phyloP scores from a whole-genome alignment of 2,888 invertebrate species.

The Macrostomum cliftonense region DNA sequence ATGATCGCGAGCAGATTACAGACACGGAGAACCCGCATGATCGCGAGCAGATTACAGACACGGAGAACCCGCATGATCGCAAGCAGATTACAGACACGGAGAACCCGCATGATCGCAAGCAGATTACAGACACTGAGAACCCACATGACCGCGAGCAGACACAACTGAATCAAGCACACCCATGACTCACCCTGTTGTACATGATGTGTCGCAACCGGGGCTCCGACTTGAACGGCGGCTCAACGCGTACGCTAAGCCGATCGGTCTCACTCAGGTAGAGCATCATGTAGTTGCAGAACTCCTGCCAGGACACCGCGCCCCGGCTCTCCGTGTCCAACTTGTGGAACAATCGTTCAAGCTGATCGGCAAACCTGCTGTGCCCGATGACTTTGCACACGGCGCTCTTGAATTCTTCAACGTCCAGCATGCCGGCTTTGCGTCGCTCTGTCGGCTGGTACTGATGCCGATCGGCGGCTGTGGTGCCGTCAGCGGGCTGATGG shows the following conservation, averaged over 20 bases:
- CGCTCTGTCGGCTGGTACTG: too few species aligned
- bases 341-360: constrained; percentile 28
- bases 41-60: too few species aligned
- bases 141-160: too few species aligned
- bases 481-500: constrained; percentile 20
- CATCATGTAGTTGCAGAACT: constrained; percentile 34
- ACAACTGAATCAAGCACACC: too few species aligned
- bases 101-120: too few species aligned
- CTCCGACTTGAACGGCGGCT: constrained; percentile 28
- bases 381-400: constrained; percentile 25
- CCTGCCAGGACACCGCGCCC: constrained; percentile 36
- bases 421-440: constrained; percentile 26
- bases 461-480: too few species aligned
- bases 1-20: too few species aligned
- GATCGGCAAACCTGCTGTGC: constrained; percentile 27
- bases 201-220: constrained; percentile 31
- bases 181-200: constrained; percentile 27
- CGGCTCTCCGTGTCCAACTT: constrained; percentile 33
- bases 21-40: too few species aligned
- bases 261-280: constrained; percentile 34
- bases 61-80: too few species aligned
- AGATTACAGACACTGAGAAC: too few species aligned
- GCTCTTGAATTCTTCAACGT: constrained; percentile 28
- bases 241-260: constrained; percentile 27
- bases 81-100: too few species aligned